Base-by-base conservation (phyloP, 1,140 invertebrate species). In the Spodoptera frugiperda region DNA sequence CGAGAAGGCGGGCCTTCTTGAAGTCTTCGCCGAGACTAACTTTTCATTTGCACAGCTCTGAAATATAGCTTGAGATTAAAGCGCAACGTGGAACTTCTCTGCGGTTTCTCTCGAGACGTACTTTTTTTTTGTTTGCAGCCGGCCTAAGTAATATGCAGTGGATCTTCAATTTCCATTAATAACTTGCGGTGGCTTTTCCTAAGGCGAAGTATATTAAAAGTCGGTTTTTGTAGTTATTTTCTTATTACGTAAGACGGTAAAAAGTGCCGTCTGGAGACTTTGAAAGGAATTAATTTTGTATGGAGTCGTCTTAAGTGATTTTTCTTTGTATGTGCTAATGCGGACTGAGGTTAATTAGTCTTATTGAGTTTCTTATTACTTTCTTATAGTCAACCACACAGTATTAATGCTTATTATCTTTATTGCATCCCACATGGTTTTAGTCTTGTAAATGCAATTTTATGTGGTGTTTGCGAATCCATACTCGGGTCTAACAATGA, bases 41-140 rank as follows among this genome's bases (percentile, higher is more conserved):
- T 93, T 93, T 93, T 91, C 92, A 92, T 93, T 93, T 93, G 92
- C 89, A 92, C 88, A 84, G 86, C 80, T 82, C 89, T 93, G 84
- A 92, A 93, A 92, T 92, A 92, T 92, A 85, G 86, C 84, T 80
- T 76, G 78, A 85, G 90, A 91, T 91, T 93, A 90, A 92, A 91
- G 87, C 86, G 88, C 85, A 86, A 85, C 81, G 81, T 79, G 86
- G 82, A 88, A 91, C 80, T 92, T 91, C 82, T 81, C 77, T 90
- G 91, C 82, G 90, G 91, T 93, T 89, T 86, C 76, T 70, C 55
- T 82, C 78, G 82, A 89, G 86, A 84, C 82, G 84, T 51, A 63
- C 85, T 90, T 90, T 92, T 91, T 88, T 68, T 87, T 84, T 57
- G 65, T 59, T 63, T 63, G 55, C 17, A 25, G 68, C 68, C 73